Conservation (phyloP, 2,888 invertebrate genomes). For the Papilio demoleus region DNA sequence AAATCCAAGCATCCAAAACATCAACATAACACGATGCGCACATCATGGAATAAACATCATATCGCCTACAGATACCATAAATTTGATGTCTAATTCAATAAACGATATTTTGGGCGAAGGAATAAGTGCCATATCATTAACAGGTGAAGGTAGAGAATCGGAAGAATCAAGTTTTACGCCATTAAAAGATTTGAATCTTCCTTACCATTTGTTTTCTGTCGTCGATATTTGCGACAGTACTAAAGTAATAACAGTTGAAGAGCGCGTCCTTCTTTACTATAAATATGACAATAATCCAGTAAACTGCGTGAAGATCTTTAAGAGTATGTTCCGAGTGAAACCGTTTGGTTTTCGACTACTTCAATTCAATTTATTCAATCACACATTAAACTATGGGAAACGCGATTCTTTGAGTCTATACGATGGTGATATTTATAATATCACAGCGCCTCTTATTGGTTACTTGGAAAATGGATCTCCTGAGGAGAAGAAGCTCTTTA, state of each 20-base stretch:
- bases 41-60: conserved; percentile 96
- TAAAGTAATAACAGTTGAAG: conserved; percentile 95
- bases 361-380: conserved; percentile 96
- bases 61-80: conserved; percentile 92
- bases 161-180: conserved; percentile 95
- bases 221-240: conserved; percentile 98
- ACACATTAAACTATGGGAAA: conserved; percentile 90
- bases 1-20: conserved; percentile 91
- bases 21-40: conserved; percentile 93
- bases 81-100: conserved; percentile 89
- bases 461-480: conserved; percentile 88
- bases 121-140: conserved; percentile 93
- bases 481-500: conserved; percentile 89
- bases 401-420: conserved; percentile 93
- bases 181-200: conserved; percentile 90
- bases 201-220: conserved; percentile 96
- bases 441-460: conserved; percentile 88
- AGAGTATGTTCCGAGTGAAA: conserved; percentile 92
- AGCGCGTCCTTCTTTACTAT: conserved; percentile 95
- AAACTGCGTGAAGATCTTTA: conserved; percentile 98
- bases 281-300: conserved; percentile 98
- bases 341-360: conserved; percentile 94
- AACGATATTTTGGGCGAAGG: conserved; percentile 94
- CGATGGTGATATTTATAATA: conserved; percentile 96
- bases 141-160: conserved; percentile 95